phyloP scores from a whole-genome alignment of 2,113 vertebrate species.

The Scomber colias region DNA sequence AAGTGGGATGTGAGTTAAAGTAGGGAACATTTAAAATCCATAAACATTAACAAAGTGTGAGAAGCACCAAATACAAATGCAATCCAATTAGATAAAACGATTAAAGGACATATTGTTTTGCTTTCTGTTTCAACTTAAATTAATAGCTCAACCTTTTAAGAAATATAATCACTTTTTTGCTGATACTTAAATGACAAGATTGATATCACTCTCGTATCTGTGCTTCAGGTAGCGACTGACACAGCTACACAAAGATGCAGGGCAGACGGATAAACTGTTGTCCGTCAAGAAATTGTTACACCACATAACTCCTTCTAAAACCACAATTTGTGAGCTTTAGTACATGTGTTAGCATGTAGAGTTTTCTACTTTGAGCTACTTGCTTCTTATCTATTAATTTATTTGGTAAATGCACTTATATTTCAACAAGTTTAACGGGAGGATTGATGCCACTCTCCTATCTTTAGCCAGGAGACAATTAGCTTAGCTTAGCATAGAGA shows the following conservation, averaged over 20 bases:
- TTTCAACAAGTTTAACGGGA: too few species aligned
- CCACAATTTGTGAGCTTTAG: background rate
- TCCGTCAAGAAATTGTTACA: too few species aligned
- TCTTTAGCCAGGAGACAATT: too few species aligned
- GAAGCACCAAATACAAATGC: background rate
- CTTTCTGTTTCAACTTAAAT: background rate
- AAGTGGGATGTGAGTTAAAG: constrained; percentile 1
- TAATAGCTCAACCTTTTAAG: background rate
- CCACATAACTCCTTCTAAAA: background rate
- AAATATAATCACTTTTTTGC: background rate
- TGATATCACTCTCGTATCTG: background rate
- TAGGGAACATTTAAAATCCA: constrained; percentile 1
- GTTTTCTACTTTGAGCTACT: too few species aligned
- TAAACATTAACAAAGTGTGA: background rate
- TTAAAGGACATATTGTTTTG: background rate
- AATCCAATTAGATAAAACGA: background rate
- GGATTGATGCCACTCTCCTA: too few species aligned
- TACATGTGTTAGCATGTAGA: too few species aligned
- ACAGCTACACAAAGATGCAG: too few species aligned
- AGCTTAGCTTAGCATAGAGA: too few species aligned
- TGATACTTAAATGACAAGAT: background rate
- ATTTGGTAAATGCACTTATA: too few species aligned
- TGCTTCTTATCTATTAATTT: too few species aligned
- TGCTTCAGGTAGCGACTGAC: background rate
- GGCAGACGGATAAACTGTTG: too few species aligned